Conservation (phyloP, 2,797 vertebrate species). For the Apogon hyalosoma region DNA sequence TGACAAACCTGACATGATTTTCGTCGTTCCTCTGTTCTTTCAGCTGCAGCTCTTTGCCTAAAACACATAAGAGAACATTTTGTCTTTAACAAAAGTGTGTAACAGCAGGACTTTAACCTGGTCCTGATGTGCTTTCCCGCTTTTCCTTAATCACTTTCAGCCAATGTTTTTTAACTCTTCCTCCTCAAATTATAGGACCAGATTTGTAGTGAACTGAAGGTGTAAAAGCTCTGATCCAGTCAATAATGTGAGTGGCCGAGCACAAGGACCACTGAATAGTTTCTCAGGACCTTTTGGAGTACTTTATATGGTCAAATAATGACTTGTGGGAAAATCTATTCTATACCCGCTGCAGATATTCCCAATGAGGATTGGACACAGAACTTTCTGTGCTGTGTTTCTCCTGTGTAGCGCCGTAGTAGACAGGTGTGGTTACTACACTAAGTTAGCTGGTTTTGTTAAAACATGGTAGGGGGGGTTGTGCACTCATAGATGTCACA, state of each 20-base stretch:
- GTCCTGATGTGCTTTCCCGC: not conserved
- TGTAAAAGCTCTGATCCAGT: not conserved
- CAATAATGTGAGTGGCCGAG: not conserved
- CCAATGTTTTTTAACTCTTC: not conserved
- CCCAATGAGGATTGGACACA: conserved; percentile 2
- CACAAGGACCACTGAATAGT: not conserved
- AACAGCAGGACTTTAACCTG: conserved; percentile 7
- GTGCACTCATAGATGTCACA: not conserved
- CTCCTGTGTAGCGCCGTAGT: not conserved
- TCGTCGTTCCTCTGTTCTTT: not conserved
- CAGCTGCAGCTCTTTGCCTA: not conserved
- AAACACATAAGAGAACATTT: conserved; percentile 20
- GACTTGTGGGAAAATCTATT: not conserved
- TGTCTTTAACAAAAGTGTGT: conserved; percentile 6
- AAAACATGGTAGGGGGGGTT: conserved; percentile 6
- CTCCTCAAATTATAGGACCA: not conserved
- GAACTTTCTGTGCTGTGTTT: conserved; percentile 2
- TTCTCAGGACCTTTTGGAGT: not conserved
- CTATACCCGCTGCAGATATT: conserved; percentile 4
- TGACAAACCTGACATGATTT: not conserved
- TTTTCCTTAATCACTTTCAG: not conserved
- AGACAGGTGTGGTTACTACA: conserved; percentile 22
- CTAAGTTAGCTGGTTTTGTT: conserved; percentile 14
- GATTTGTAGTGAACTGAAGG: not conserved
- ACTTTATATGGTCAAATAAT: not conserved